These are phyloP conservation scores for Athene cunicularia DNA, from an alignment of 2,113 vertebrate genomes.

Conservation along the genomic window DNA sequence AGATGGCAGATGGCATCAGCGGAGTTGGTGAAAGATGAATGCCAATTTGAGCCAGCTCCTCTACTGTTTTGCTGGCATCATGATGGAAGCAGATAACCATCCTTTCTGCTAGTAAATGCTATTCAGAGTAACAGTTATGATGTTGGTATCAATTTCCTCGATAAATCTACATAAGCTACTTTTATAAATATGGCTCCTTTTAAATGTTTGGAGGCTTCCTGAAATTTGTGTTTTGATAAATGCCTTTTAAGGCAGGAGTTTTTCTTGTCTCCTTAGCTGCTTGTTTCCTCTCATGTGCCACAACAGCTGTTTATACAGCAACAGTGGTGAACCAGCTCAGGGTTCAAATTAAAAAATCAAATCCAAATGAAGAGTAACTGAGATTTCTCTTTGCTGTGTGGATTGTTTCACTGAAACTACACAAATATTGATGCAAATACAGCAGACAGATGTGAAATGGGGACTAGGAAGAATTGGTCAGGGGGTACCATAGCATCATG, in stretches of 20 bases:
- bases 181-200: neutral
- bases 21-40: neutral
- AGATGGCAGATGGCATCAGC: conserved; percentile 51
- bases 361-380: neutral
- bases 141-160: neutral
- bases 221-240: neutral
- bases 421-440: neutral
- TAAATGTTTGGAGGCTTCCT: neutral
- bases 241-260: neutral
- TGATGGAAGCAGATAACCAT: neutral
- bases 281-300: neutral
- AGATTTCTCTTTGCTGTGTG: neutral
- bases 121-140: neutral
- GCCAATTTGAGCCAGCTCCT: neutral
- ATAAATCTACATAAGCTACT: neutral
- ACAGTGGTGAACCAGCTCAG: neutral
- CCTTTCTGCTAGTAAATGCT: neutral
- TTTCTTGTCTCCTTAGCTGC: neutral
- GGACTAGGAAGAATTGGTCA: neutral
- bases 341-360: too few species aligned
- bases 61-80: neutral
- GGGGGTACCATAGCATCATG: neutral
- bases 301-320: neutral
- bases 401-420: neutral
- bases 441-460: neutral